These are phyloP conservation scores for Pogonocherus hispidulus DNA, from an alignment of 2,888 invertebrate genomes.

Conservation along the genomic window DNA sequence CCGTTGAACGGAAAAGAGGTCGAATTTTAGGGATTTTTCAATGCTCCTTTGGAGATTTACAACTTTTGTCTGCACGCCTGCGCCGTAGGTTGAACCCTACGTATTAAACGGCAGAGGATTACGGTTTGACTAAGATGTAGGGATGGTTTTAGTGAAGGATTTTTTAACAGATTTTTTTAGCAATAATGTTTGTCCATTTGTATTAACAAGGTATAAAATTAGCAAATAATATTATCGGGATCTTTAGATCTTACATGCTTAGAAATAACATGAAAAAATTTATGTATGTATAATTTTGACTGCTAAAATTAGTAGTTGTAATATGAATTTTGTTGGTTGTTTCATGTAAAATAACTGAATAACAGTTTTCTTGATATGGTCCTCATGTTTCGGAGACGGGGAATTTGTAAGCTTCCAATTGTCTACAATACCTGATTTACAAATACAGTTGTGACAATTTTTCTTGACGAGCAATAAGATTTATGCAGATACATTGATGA, in stretches of 20 bases:
- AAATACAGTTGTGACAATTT: neutral
- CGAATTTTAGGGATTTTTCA: constrained; percentile 49
- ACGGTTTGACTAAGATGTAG: constrained; percentile 32
- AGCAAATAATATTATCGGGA: constrained; percentile 11
- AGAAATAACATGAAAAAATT: constrained; percentile 15
- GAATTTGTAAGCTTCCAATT: neutral
- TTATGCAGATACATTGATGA: neutral
- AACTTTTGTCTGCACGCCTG: constrained; percentile 54
- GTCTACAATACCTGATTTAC: neutral
- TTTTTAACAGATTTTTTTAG: constrained; percentile 42
- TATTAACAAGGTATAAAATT: constrained; percentile 33
- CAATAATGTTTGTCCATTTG: constrained; percentile 43
- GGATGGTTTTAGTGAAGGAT: constrained; percentile 34
- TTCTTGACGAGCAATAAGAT: neutral
- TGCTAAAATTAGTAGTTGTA: constrained; percentile 17
- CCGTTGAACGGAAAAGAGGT: constrained; percentile 56
- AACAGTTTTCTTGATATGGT: constrained; percentile 1
- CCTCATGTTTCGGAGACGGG: neutral
- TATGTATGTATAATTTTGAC: constrained; percentile 20
- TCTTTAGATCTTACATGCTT: constrained; percentile 20
- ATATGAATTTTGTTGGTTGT: constrained; percentile 15
- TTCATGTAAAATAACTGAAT: neutral
- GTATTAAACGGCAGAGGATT: constrained; percentile 40
- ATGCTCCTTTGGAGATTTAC: constrained; percentile 56
- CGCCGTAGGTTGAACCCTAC: constrained; percentile 62